Base-by-base conservation (phyloP, 2,797 vertebrate genomes). In the Schizothorax lantsangensis region DNA sequence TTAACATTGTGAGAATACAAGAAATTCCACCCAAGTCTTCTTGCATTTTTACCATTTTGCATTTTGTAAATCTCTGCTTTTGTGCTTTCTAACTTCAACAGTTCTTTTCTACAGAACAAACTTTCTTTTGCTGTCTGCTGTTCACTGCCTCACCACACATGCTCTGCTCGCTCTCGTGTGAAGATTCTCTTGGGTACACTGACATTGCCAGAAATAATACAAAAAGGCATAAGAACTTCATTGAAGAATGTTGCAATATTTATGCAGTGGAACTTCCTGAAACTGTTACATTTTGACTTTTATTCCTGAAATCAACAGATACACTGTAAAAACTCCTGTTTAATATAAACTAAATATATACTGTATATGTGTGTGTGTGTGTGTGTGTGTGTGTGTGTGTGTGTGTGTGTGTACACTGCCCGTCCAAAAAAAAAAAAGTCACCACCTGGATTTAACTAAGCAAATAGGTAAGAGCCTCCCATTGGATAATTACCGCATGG, bases 31-130 rank as follows among this genome's bases (percentile, higher is more conserved):
- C n/a, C 1, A 21, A 79, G 14, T 21, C 14, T 64, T 66, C n/a
- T 45, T 30, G n/a, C 15, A 47, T 45, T 80, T 66, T 66, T 7
- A 64, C 9, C 15, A 43, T 43, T 43, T 43, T 43, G 43, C 43
- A 43, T 43, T 43, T 43, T 43, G 43, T 45, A 68, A 8, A 66
- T 23, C 59, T 79, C 52, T 54, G 30, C 49, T 47, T 80, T 30
- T 80, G n/a, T 47, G 38, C 77, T 62, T 59, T 4, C 4, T 79
- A 33, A 66, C 59, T 23, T 47, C 59, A 80, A 40, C 57, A 57
- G 30, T 80, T 59, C 21, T 59, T 40, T 43, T 79, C 54, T 26
- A 79, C 21, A n/a, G 66, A 82, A 71, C 21, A 82, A 52, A 71
- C 45, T 54, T 82, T 0, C 7, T 73, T 21, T 72, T 38, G 15